Base-by-base conservation (phyloP, 2,888 invertebrate species). In the Dynastes grantii region DNA sequence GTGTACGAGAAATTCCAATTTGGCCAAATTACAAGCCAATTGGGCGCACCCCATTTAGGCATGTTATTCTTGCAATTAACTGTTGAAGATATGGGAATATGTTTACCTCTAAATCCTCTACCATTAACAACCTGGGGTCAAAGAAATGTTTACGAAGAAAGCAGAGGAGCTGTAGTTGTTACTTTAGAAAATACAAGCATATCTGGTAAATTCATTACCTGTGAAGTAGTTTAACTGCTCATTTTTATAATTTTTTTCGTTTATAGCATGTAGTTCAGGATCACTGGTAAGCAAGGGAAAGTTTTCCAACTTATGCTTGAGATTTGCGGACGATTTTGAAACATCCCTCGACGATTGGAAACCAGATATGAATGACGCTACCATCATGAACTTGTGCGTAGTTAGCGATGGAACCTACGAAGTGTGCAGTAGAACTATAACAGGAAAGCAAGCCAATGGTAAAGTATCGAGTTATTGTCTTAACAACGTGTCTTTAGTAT, bases 381-480 rank as follows among this genome's bases (percentile, higher is more conserved):
- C 92, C 79, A 94, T 95, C 77, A 95, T 96, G 94, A 97, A 97
- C 88, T 91, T 97, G 63, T 98, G 99, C 89, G 96, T 97, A 76
- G 99, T 99, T n/a, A 98, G 98, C 9, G 98, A 98, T 89, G 99
- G 99, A 16, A 98, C 98, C 1, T 99, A 98, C 87, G 98, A 99
- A 90, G 97, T 99, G 3, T 98, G 97, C 90, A 97, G 97, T 82
- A 91, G 97, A 80, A 98, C 98, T 0, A 94, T 96, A 76, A 96
- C 97, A 8, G 95, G 96, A 51, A 96, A 96, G 87, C 95, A 94
- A 84, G 92, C 91, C 78, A 91, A 92, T 82, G 95, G 95, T 95
- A 85, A 85, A 63, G 8, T 75, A 37, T 37, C 22, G 22, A 22
- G 22, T 22, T 22, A 22, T 22, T 22, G 22, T 22, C 22, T 22